These are phyloP conservation scores for Rhopalosiphum padi DNA, from an alignment of 1,140 invertebrate genomes.

Conservation along the genomic window DNA sequence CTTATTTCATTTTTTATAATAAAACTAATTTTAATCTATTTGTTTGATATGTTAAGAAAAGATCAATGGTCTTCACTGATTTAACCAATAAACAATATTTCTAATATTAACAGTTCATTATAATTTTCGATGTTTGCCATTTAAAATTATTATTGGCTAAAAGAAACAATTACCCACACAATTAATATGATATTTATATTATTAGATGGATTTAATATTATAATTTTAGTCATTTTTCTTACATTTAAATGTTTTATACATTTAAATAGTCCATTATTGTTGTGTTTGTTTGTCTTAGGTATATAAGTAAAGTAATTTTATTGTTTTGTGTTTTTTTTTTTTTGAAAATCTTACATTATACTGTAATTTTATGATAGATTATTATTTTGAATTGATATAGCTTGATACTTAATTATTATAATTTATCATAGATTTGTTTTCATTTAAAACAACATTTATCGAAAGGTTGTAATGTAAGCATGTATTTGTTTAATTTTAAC, in stretches of 20 bases:
- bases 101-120: neutral
- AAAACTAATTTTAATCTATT: neutral
- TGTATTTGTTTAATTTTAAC: neutral
- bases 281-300: neutral
- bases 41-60: neutral
- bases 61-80: neutral
- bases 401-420: neutral
- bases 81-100: neutral
- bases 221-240: neutral
- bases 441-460: neutral
- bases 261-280: neutral
- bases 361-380: neutral
- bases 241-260: neutral
- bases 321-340: conserved; percentile 11
- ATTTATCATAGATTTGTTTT: neutral
- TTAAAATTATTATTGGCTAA: neutral
- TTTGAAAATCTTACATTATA: neutral
- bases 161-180: neutral
- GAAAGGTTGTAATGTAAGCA: neutral
- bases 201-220: neutral
- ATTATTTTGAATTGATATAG: neutral
- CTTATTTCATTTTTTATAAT: no score
- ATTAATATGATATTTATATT: neutral
- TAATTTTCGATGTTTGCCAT: neutral
- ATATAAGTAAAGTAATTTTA: neutral